Conservation (phyloP, 1,140 invertebrate species). For the Heliconius hermathena region DNA sequence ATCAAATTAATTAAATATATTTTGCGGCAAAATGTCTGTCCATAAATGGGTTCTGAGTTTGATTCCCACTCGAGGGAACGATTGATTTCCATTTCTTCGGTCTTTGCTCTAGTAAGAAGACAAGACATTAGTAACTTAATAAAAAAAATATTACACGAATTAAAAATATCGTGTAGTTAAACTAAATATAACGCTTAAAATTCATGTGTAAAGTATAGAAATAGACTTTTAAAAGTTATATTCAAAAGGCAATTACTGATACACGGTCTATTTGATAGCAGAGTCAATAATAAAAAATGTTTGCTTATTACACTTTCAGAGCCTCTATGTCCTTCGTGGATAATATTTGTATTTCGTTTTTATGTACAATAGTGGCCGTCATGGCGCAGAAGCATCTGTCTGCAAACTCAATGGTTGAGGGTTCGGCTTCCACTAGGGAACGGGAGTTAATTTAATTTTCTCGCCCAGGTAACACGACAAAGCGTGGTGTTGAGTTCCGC, state of each 20-base stretch:
- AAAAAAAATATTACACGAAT: too few relatives aligned
- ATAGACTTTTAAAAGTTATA: not conserved
- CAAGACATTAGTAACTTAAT: too few relatives aligned
- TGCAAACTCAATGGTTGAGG: not conserved
- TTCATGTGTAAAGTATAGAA: not conserved
- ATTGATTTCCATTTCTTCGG: too few relatives aligned
- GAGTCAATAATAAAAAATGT: slow-evolving; percentile 11
- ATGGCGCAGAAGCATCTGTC: not conserved
- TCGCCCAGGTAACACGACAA: not conserved
- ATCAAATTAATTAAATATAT: too few relatives aligned
- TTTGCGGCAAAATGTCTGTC: too few relatives aligned
- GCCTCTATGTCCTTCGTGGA: not conserved
- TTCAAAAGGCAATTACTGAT: slow-evolving; percentile 16
- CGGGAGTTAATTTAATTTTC: not conserved
- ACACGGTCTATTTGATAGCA: slow-evolving; percentile 6
- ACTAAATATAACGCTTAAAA: not conserved
- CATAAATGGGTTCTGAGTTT: not conserved
- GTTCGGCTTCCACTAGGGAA: not conserved
- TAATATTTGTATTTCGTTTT: too few relatives aligned
- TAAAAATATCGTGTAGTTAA: not conserved
- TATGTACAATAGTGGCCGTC: too few relatives aligned
- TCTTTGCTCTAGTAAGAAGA: too few relatives aligned
- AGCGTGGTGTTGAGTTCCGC: not conserved
- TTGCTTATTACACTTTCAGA: not conserved
- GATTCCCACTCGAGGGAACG: not conserved